Evolutionary conservation across 2,797 vertebrate genomes (phyloP), one percentile per base, ranked within the genome.

Genomic region (Clarias pachynema): DNA sequence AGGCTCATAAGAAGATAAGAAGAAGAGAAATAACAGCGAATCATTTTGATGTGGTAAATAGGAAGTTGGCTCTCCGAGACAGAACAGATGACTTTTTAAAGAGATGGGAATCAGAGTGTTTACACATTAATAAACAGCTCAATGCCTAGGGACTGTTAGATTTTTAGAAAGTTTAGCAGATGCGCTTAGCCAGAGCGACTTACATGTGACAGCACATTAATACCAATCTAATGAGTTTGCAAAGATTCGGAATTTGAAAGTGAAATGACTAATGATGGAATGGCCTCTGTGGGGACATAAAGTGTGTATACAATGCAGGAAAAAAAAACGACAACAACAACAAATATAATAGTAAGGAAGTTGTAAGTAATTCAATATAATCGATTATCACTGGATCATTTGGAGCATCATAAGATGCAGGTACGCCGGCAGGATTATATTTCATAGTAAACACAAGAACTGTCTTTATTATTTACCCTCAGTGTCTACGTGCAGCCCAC

Each of bases 1-100:
- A 89, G 81, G 84, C 82, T 85, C 34, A 63, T 81, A 87, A 53
- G 84, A 82, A 85, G 80, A 86, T 81, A n/a, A 80, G 44, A 53
- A 85, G 88, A 88, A 88, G 87, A 87, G 80, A 82, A 75, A 83
- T 81, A 86, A 84, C 89, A 34, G 82, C 53, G 86, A 82, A 78
- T 72, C 68, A 16, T 81, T 85, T 73, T n/a, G 65, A 87, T 57
- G 29, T 44, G n/a, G 34, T 82, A 65, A 72, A 73, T 29, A 37
- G 60, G 68, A 80, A 79, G 20, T 20, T 18, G 75, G 26, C 69
- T 72, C 29, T 79, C 44, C 49, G 49, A 53, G 49, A 56, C 44
- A 74, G 15, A n/a, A 2, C 29, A 29, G 72, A 73, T 73, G 40
- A 14, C 40, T 40, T 70, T 72, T 66, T 66, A 29, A 74, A 74